Percentiles rank a stretch among this genome's conserved stretches.
phyloP scores from a whole-genome alignment of 2,113 vertebrate genomes.

The Phodopus roborovskii region DNA sequence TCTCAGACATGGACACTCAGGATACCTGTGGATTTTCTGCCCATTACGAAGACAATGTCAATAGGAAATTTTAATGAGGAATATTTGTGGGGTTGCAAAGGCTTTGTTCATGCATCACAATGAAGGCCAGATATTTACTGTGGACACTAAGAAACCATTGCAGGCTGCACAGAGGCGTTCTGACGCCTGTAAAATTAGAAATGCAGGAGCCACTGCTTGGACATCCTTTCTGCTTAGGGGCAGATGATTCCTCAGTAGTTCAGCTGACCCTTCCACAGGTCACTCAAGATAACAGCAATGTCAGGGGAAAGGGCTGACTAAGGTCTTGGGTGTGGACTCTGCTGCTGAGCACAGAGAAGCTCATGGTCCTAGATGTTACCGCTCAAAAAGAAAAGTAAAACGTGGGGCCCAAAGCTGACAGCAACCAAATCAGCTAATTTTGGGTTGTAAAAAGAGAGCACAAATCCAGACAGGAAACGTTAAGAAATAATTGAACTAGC shows the following conservation, averaged over 20 bases:
- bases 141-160: background rate
- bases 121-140: background rate
- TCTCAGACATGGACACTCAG: background rate
- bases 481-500: background rate
- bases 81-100: background rate
- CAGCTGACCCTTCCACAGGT: background rate
- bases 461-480: background rate
- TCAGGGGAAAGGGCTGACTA: background rate
- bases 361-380: background rate
- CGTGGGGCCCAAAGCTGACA: background rate
- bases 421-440: background rate
- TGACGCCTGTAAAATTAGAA: constrained; percentile 9
- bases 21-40: background rate
- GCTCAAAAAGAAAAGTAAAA: background rate
- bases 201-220: background rate
- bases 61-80: constrained; percentile 22
- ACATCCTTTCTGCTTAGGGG: background rate
- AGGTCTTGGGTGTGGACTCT: background rate
- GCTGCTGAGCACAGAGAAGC: background rate
- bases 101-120: background rate
- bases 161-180: background rate
- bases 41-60: constrained; percentile 28
- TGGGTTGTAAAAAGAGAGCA: background rate
- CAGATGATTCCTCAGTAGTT: background rate
- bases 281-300: background rate